Base-by-base conservation (phyloP, 2,113 vertebrate genomes). In the Melanostigma gelatinosum region DNA sequence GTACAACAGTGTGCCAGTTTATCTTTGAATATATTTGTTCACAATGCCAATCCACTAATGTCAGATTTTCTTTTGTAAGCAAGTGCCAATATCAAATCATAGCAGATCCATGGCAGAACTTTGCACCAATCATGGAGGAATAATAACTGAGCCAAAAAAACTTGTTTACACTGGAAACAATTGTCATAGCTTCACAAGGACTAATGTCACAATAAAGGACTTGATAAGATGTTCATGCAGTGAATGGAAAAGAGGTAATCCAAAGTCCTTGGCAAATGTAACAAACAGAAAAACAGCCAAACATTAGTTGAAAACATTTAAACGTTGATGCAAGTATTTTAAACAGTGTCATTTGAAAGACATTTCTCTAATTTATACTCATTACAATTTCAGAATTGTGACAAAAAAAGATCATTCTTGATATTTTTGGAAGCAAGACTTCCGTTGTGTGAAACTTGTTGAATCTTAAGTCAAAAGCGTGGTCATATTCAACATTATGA, bases 191-290 rank as follows among this genome's bases (percentile, higher is more conserved):
- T 24, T 78, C 27, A 72, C 71, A 61, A 72, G 12, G 42, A 79
- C 48, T 58, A 74, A 84, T 60, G 38, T 48, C 68, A 73, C 73
- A 79, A 70, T 74, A 54, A 84, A 77, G 42, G 42, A 77, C 15
- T 27, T 60, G n/a, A 72, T 76, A 54, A 58, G 70, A 72, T 63
- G 66, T 70, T 62, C 58, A 66, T 52, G 72, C 65, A 48, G 50
- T 22, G 18, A 84, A 84, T 74, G 64, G 64, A 66, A 71, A 58
- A 38, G 12, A 81, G 52, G 71, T 82, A 75, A 87, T 82, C 72
- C 72, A 72, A 67, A 62, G 68, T 67, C 66, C 50, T 69, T 75
- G 67, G 64, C 44, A 81, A 77, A 69, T 36, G 12, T 34, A 50
- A 80, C 20, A 40, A 78, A 80, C 48, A 72, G 58, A 54, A 79